Conservation (phyloP, 2,113 vertebrate genomes). For the Microtus oregoni region DNA sequence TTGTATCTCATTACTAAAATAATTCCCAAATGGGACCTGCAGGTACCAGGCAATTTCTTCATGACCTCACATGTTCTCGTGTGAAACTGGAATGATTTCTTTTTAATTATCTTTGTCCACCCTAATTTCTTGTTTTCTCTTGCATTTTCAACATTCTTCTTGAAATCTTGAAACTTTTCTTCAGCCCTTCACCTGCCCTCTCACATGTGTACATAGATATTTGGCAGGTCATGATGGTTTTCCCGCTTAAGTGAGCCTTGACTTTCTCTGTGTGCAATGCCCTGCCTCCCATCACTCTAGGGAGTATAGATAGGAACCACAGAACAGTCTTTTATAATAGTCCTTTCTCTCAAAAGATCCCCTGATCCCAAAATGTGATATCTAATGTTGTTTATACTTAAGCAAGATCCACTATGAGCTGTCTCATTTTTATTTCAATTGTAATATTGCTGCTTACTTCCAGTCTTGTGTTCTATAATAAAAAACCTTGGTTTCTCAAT, state of each 20-base stretch:
- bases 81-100: neutral
- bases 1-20: conserved; percentile 2
- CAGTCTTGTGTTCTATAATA: neutral
- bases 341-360: neutral
- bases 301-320: neutral
- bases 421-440: neutral
- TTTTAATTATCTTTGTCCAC: neutral
- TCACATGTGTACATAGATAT: neutral
- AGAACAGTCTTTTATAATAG: neutral
- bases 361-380: neutral
- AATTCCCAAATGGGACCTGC: neutral
- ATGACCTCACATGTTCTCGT: neutral
- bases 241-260: neutral
- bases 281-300: neutral
- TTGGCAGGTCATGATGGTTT: neutral
- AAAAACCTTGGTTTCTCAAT: neutral
- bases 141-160: neutral
- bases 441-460: neutral
- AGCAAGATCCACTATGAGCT: neutral
- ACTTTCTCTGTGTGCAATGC: neutral
- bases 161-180: neutral
- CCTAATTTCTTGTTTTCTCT: neutral
- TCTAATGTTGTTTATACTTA: neutral
- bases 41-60: neutral
- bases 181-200: neutral